Percentiles rank a stretch among this genome's conserved stretches.
phyloP scores from a whole-genome alignment of 2,113 vertebrate genomes.

The Notothenia coriiceps region DNA sequence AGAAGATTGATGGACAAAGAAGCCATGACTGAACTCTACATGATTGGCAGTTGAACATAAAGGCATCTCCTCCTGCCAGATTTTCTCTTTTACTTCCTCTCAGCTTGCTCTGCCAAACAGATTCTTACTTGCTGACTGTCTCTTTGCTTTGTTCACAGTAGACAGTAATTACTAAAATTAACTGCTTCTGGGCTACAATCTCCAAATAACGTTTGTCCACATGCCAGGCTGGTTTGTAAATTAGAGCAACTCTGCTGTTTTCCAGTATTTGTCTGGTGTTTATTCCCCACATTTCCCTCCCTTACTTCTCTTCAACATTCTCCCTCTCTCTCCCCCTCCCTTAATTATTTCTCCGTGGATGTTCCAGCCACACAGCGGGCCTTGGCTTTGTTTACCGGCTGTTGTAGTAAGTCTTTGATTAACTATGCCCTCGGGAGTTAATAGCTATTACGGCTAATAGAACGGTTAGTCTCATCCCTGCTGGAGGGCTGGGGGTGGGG shows the following conservation, averaged over 20 bases:
- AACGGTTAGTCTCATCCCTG: slow-evolving; percentile 56
- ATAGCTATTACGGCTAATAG: slow-evolving; percentile 67
- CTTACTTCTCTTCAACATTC: background rate
- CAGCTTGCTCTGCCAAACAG: background rate
- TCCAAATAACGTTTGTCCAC: background rate
- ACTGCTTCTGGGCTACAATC: background rate
- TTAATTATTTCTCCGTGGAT: slow-evolving; percentile 35
- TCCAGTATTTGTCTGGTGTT: background rate
- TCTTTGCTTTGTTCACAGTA: slow-evolving; percentile 5
- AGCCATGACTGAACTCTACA: background rate
- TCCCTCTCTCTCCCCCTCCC: background rate
- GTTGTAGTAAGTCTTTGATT: slow-evolving; percentile 76
- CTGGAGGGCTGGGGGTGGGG: slow-evolving; percentile 45
- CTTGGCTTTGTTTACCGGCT: slow-evolving; percentile 68
- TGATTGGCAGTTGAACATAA: slow-evolving; percentile 4
- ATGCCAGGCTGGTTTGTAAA: slow-evolving; percentile 6
- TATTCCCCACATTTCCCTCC: slow-evolving; percentile 8
- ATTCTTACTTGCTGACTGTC: background rate
- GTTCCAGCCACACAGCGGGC: slow-evolving; percentile 56
- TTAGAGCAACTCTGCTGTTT: slow-evolving; percentile 5
- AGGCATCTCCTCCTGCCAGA: background rate
- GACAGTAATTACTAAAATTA: background rate
- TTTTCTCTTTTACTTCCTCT: background rate
- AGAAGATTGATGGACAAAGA: background rate
- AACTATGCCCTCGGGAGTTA: slow-evolving; percentile 67